Percentiles rank a stretch among this genome's conserved stretches.
Conservation (phyloP, 2,113 vertebrate species). For the Stigmatopora nigra region DNA sequence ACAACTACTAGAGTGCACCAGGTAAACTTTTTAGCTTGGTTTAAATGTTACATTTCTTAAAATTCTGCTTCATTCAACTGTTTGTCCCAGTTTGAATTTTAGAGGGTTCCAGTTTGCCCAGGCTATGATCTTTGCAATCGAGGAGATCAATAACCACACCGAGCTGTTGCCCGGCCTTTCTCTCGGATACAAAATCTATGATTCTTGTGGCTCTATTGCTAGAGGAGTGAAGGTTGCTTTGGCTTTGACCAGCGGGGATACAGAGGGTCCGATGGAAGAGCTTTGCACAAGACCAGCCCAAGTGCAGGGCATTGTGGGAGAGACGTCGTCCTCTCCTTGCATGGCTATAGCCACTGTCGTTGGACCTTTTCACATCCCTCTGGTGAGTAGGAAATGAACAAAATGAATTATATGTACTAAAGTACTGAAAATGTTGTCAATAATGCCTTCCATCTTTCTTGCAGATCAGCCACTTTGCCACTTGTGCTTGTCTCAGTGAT, state of each 20-base stretch:
- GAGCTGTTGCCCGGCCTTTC: slow-evolving; percentile 60
- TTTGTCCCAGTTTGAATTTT: slow-evolving; percentile 59
- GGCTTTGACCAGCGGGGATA: slow-evolving; percentile 54
- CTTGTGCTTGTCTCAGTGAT: slow-evolving; percentile 66
- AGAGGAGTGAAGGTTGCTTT: slow-evolving; percentile 52
- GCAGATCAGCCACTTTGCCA: slow-evolving; percentile 66
- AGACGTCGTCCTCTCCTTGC: slow-evolving; percentile 57
- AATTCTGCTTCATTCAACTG: background rate
- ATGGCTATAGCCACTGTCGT: slow-evolving; percentile 60
- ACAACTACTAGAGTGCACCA: slow-evolving; percentile 53
- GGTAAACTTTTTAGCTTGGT: slow-evolving; percentile 38
- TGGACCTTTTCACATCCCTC: slow-evolving; percentile 61
- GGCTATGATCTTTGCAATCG: slow-evolving; percentile 68
- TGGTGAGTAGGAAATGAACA: slow-evolving; percentile 48
- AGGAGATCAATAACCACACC: slow-evolving; percentile 69
- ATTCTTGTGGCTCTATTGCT: slow-evolving; percentile 59
- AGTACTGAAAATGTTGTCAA: background rate
- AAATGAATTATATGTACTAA: background rate
- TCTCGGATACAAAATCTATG: slow-evolving; percentile 67
- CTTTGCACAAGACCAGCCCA: slow-evolving; percentile 51
- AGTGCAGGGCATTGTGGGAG: slow-evolving; percentile 67
- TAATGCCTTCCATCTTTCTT: background rate
- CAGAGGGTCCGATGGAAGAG: slow-evolving; percentile 13
- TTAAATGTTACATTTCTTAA: background rate
- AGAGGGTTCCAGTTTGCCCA: slow-evolving; percentile 66